phyloP scores from a whole-genome alignment of 2,888 invertebrate genomes.

The Drosophila sordidula region DNA sequence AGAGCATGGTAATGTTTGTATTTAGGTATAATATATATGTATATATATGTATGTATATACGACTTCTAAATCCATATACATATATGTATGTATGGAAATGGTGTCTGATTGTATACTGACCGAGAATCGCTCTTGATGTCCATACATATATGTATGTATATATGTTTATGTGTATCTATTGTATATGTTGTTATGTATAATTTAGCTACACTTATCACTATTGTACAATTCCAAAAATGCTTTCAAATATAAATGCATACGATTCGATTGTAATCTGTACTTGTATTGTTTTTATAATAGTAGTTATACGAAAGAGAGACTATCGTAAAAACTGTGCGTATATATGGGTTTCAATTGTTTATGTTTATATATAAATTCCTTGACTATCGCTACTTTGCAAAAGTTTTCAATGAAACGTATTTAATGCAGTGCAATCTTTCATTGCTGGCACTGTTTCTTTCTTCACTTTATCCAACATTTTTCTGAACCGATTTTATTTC shows the following conservation, averaged over 20 bases:
- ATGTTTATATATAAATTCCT: conserved; percentile 36
- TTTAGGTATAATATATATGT: conserved; percentile 16
- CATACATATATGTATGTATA: conserved; percentile 13
- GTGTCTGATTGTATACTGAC: conserved; percentile 23
- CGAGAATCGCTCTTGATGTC: conserved; percentile 13
- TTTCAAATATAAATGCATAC: conserved; percentile 76
- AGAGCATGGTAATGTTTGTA: conserved; percentile 33
- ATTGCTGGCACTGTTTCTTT: conserved; percentile 37
- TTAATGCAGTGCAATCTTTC: conserved; percentile 42
- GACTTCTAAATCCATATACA: too few relatives aligned
- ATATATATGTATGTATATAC: conserved; percentile 11
- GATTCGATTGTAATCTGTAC: conserved; percentile 57
- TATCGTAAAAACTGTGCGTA: conserved; percentile 50
- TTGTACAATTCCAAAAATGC: conserved; percentile 80
- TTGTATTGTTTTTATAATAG: conserved; percentile 41
- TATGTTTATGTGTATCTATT: conserved; percentile 12
- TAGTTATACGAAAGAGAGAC: conserved; percentile 53
- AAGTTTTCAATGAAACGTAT: conserved; percentile 27
- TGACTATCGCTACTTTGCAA: conserved; percentile 39
- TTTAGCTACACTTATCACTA: conserved; percentile 69
- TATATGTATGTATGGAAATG: conserved; percentile 33
- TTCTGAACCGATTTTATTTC: conserved; percentile 4
- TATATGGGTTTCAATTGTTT: conserved; percentile 46
- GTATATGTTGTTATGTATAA: conserved; percentile 49
- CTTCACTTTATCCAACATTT: not conserved